Base-by-base conservation (phyloP, 2,797 vertebrate genomes). In the Huso huso region DNA sequence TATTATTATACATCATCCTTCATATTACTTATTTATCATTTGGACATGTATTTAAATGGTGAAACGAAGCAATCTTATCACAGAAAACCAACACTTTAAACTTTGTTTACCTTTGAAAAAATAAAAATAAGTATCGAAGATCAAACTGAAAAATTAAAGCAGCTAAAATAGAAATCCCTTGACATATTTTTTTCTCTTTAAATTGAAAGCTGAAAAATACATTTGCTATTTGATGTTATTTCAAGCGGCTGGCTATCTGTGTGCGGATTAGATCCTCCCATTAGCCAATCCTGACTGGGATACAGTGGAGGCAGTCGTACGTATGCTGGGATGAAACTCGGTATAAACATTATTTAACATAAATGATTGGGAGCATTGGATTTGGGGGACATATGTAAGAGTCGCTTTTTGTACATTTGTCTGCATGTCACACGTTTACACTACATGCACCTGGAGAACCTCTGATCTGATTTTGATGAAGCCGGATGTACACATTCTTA, bases 101-200 rank as follows among this genome's bases (percentile, higher is more conserved):
- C 80, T 81, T 81, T 4, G 87, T 89, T 90, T 88, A 89, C 86
- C 86, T 88, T 86, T 58, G 79, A 87, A 88, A 77, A 80, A 75
- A 78, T 65, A 59, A 71, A 73, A 76, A 81, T 77, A 75, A 61
- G 69, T 71, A 87, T 81, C 74, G 79, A 79, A 87, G 87, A 90
- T 90, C 88, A 89, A 90, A 90, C 83, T 84, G 87, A 90, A 91
- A 91, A 85, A 91, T 89, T 82, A 74, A 90, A 85, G 81, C 89
- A 84, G 85, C 79, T 79, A 69, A 88, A 85, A 81, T 84, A 83
- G 80, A 81, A 86, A 86, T 88, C 87, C 87, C 85, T 87, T 84
- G 85, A 77, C 88, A 88, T 89, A 85, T 82, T 87, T 90, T 90
- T 90, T 91, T 89, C 84, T 69, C 84, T 89, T 89, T 88, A 88